A percentile compares a stretch with the other conserved stretches of the same genome.
Conservation (phyloP, 2,888 invertebrate genomes). For the Yponomeuta sedellus region DNA sequence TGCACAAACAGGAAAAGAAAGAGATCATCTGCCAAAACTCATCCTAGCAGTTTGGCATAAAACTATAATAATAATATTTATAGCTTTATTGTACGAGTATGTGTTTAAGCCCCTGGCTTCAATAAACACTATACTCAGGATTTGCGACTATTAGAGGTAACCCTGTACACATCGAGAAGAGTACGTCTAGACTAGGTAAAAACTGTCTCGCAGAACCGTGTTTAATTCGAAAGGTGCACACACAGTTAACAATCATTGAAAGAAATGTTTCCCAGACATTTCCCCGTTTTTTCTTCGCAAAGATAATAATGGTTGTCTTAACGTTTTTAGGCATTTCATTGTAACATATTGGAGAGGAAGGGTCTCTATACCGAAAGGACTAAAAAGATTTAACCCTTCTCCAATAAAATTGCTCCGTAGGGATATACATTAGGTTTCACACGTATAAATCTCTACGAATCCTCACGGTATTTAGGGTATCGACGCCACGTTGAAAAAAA, state of each 20-base stretch:
- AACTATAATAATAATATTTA: too few relatives aligned
- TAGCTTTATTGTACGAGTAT: too few relatives aligned
- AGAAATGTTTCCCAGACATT: not conserved
- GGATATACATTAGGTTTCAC: slow-evolving; percentile 38
- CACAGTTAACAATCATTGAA: not conserved
- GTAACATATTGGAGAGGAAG: slow-evolving; percentile 37
- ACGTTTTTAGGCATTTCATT: slow-evolving; percentile 33
- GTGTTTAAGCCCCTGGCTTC: too few relatives aligned
- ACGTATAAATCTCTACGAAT: slow-evolving; percentile 27
- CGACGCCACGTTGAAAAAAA: not conserved
- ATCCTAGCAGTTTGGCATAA: too few relatives aligned
- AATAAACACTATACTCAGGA: too few relatives aligned
- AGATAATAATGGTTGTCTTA: slow-evolving; percentile 6
- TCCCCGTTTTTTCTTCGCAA: not conserved
- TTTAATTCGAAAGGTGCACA: not conserved
- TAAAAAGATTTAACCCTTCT: slow-evolving; percentile 43
- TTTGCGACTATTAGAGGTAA: too few relatives aligned
- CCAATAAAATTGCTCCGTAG: slow-evolving; percentile 43
- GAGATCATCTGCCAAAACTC: too few relatives aligned
- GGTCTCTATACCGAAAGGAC: slow-evolving; percentile 31
- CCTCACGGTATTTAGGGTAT: slow-evolving; percentile 14
- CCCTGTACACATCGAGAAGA: too few relatives aligned
- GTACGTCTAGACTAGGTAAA: not conserved
- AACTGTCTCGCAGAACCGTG: not conserved
- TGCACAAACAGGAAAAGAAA: too few relatives aligned